phyloP scores from a whole-genome alignment of 2,888 invertebrate species.

The Drosophila stalkeri region DNA sequence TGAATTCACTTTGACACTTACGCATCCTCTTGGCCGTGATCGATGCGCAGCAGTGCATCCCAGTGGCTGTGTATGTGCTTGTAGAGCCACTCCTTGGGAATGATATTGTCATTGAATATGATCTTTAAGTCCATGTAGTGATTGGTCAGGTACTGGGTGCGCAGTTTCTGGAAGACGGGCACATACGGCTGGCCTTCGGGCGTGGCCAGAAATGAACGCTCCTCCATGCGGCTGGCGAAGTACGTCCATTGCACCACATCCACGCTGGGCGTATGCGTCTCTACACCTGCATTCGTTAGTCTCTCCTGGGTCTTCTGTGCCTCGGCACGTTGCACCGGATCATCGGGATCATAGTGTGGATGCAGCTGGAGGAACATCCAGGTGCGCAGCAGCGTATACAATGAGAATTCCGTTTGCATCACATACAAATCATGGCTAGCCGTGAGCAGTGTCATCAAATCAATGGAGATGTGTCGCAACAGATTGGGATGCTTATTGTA shows the following conservation, averaged over 20 bases:
- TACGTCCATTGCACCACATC: conserved; percentile 81
- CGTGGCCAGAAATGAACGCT: conserved; percentile 87
- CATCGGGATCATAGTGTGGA: conserved; percentile 85
- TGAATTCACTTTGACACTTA: conserved; percentile 75
- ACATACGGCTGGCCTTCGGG: conserved; percentile 87
- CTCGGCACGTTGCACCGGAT: conserved; percentile 68
- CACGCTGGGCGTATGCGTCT: conserved; percentile 56
- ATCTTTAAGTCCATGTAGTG: conserved; percentile 90
- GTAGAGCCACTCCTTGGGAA: conserved; percentile 89
- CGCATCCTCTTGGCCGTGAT: conserved; percentile 90
- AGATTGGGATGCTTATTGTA: conserved; percentile 87
- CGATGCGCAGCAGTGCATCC: conserved; percentile 89
- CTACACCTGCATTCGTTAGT: conserved; percentile 60
- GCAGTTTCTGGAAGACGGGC: conserved; percentile 88
- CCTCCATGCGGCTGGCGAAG: conserved; percentile 81
- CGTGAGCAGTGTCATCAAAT: conserved; percentile 88
- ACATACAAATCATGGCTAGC: conserved; percentile 89
- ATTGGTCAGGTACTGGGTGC: conserved; percentile 89
- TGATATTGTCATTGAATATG: conserved; percentile 89
- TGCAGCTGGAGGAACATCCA: conserved; percentile 88
- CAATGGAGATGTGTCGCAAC: conserved; percentile 88
- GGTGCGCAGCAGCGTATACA: conserved; percentile 89
- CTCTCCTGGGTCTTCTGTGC: conserved; percentile 63
- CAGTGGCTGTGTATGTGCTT: conserved; percentile 89
- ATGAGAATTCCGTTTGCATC: conserved; percentile 91